phyloP scores from a whole-genome alignment of 2,888 invertebrate species.

The Dexiosoma caninum region DNA sequence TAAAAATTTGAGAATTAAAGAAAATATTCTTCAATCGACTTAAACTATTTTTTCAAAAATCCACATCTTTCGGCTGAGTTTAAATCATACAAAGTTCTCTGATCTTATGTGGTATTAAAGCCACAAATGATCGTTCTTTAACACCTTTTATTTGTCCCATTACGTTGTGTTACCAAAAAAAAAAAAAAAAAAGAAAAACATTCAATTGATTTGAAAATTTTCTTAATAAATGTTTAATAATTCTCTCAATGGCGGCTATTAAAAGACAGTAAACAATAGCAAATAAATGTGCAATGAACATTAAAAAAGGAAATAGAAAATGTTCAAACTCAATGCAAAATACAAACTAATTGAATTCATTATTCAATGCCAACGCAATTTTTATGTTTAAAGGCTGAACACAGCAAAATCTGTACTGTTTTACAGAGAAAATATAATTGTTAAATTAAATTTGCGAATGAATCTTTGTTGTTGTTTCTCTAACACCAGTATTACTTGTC shows the following conservation, averaged over 20 bases:
- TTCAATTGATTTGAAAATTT: slow-evolving; percentile 16
- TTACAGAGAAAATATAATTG: too few relatives aligned
- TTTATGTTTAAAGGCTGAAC: background rate
- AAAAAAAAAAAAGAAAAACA: background rate
- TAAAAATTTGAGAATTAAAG: too few relatives aligned
- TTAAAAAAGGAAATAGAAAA: background rate
- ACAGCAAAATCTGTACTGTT: background rate
- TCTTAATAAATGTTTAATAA: slow-evolving; percentile 28
- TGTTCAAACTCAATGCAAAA: slow-evolving; percentile 20
- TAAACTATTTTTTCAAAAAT: too few relatives aligned
- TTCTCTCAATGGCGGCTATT: slow-evolving; percentile 35
- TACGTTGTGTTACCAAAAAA: background rate
- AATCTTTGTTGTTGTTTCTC: too few relatives aligned
- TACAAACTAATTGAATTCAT: slow-evolving; percentile 66
- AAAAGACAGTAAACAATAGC: slow-evolving; percentile 45
- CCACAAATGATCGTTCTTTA: slow-evolving; percentile 47
- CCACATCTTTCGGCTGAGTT: too few relatives aligned
- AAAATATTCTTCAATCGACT: too few relatives aligned
- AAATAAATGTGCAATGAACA: background rate
- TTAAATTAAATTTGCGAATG: too few relatives aligned
- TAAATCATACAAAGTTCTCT: too few relatives aligned
- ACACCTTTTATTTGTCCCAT: background rate
- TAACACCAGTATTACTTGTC: too few relatives aligned
- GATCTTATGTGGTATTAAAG: slow-evolving; percentile 20
- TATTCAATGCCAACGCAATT: slow-evolving; percentile 64